Evolutionary conservation across 2,888 invertebrate species (phyloP), one percentile per base, ranked within the genome.

Genomic region (Liodrosophila aerea): DNA sequence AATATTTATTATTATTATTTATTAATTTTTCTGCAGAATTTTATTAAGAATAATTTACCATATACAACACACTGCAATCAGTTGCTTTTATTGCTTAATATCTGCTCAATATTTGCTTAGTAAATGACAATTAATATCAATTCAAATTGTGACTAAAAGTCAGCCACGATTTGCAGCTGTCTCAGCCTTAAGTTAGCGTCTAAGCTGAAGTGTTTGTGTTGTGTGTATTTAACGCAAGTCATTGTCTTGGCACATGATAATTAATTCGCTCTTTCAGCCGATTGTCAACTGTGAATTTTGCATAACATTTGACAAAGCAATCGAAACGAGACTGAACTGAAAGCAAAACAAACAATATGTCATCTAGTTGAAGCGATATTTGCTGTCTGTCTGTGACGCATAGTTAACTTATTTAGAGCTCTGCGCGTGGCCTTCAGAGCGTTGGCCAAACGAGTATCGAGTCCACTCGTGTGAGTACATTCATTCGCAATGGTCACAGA

Each of bases 361-460:
- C 37, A 52, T 52, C 45, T 47, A 46, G 50, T 50, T 50, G 34
- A 45, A 45, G 36, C 34, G 4, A 27, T n/a, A 3, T n/a, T 12
- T n/a, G 36, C n/a, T 34, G 45, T 40, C 58, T 70, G 29, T 40
- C 27, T 34, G 27, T 71, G 68, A 72, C 47, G 67, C 73, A 43
- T 33, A 49, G 62, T 31, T 43, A 61, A 33, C 45, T 11, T 31
- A 47, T 34, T 31, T 22, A 46, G 56, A 15, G 16, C 31, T 1
- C 22, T 22, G 2, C 46, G 30, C 12, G 7, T 73, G 73, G 69
- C 69, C 69, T 73, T 69, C 69, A 68, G 34, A 67, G 45, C 52
- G 5, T 5, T 43, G 62, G 52, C 54, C 68, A 45, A 68, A 57
- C 68, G 40, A 45, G 47, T 60, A 29, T 34, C 46, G 66, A 54